Conservation (phyloP, 2,113 vertebrate genomes). For the Bubo bubo region DNA sequence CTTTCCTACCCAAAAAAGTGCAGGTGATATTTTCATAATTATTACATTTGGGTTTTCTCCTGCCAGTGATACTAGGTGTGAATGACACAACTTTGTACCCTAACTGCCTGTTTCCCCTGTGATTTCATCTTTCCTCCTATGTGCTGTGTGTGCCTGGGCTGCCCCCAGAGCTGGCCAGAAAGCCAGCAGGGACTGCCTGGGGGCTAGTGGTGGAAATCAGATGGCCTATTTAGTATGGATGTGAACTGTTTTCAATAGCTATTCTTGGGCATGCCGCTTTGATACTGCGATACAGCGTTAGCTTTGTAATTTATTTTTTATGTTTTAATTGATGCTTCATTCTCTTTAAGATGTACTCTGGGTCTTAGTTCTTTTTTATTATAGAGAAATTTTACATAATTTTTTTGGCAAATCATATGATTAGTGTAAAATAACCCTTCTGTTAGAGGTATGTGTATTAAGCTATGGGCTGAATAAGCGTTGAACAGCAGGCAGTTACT, state of each 20-base stretch:
- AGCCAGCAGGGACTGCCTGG: too few relatives aligned
- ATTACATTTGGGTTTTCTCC: not conserved
- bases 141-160: not conserved
- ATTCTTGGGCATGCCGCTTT: not conserved
- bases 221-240: not conserved
- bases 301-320: not conserved
- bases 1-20: not conserved
- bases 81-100: not conserved
- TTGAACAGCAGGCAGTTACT: not conserved
- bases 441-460: not conserved
- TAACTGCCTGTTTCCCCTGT: not conserved
- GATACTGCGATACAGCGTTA: fast-evolving
- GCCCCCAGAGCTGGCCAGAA: too few relatives aligned
- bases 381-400: not conserved
- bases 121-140: not conserved
- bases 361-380: not conserved
- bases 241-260: not conserved
- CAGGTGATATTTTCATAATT: not conserved
- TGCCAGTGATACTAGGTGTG: not conserved
- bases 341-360: not conserved
- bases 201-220: not conserved
- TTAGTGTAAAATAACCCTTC: not conserved
- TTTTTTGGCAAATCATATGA: not conserved
- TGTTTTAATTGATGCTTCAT: not conserved
- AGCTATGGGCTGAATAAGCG: not conserved